These are phyloP conservation scores for Nycticorax nycticorax DNA, from an alignment of 2,113 vertebrate genomes.

Conservation along the genomic window DNA sequence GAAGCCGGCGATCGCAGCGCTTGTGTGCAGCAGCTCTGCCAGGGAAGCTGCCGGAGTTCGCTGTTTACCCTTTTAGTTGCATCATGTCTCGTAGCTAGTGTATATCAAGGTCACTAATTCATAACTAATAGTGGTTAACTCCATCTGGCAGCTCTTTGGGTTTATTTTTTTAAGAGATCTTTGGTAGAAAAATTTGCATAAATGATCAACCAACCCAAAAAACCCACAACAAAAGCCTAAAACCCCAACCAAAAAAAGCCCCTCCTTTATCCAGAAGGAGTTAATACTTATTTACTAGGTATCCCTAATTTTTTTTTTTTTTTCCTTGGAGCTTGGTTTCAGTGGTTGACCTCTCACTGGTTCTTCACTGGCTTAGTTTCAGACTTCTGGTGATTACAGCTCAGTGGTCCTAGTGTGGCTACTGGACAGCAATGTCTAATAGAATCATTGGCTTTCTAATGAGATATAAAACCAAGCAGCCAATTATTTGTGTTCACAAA, in stretches of 20 bases:
- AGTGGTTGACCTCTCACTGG: neutral
- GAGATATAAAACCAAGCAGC: neutral
- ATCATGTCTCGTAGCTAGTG: too few relatives aligned
- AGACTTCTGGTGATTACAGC: neutral
- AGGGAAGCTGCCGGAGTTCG: neutral
- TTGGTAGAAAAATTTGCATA: neutral
- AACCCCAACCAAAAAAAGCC: neutral
- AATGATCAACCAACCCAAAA: neutral
- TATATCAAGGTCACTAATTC: neutral
- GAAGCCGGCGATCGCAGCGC: neutral
- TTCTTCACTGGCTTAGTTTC: neutral
- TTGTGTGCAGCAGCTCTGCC: neutral
- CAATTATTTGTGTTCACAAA: slow-evolving; percentile 24
- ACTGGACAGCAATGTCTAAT: neutral
- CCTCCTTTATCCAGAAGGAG: neutral
- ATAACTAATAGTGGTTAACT: neutral
- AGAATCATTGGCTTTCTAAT: neutral
- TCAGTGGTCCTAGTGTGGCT: neutral
- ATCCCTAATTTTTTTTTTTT: neutral
- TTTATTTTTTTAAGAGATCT: neutral
- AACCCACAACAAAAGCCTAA: neutral
- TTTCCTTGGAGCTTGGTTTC: neutral
- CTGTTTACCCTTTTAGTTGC: neutral
- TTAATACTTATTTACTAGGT: neutral
- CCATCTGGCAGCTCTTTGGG: neutral